A percentile compares a stretch with the other conserved stretches of the same genome.
phyloP scores from a whole-genome alignment of 2,888 invertebrate genomes.

The Epsilonema sp. region DNA sequence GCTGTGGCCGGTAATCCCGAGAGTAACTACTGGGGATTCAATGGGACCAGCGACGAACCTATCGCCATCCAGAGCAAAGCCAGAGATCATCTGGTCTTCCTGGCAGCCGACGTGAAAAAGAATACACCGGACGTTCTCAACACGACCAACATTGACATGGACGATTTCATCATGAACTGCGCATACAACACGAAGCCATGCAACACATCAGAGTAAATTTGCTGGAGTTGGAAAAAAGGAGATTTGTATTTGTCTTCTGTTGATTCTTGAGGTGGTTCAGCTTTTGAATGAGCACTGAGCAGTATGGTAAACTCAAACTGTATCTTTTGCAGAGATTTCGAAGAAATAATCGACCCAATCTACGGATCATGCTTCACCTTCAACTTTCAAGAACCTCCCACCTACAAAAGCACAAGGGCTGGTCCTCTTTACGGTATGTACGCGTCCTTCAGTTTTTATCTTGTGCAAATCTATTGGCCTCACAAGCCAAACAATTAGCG shows the following conservation, averaged over 20 bases:
- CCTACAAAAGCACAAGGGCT: slow-evolving; percentile 16
- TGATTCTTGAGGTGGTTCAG: too few species aligned
- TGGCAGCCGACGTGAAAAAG: not conserved
- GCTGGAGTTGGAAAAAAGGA: too few species aligned
- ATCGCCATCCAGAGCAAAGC: slow-evolving; percentile 1
- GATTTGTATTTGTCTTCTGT: too few species aligned
- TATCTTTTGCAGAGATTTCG: slow-evolving; percentile 29
- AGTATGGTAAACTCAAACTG: too few species aligned
- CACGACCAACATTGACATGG: slow-evolving; percentile 1
- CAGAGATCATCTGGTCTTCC: not conserved
- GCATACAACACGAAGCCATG: slow-evolving; percentile 21
- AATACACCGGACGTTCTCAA: not conserved
- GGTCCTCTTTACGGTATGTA: slow-evolving; percentile 30
- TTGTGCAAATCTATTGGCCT: too few species aligned
- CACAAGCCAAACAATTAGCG: too few species aligned
- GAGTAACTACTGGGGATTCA: not conserved
- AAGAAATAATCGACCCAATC: slow-evolving; percentile 18
- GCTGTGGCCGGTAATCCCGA: not conserved
- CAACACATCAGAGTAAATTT: slow-evolving; percentile 8
- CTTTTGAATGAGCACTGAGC: too few species aligned
- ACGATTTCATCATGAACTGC: slow-evolving; percentile 21
- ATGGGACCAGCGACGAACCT: not conserved
- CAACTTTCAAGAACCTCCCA: slow-evolving; percentile 16
- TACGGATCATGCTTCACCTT: slow-evolving; percentile 31
- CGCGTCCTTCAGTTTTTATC: not conserved